Evolutionary conservation across 2,113 vertebrate species (phyloP).

Genomic region (Ammospiza nelsoni): DNA sequence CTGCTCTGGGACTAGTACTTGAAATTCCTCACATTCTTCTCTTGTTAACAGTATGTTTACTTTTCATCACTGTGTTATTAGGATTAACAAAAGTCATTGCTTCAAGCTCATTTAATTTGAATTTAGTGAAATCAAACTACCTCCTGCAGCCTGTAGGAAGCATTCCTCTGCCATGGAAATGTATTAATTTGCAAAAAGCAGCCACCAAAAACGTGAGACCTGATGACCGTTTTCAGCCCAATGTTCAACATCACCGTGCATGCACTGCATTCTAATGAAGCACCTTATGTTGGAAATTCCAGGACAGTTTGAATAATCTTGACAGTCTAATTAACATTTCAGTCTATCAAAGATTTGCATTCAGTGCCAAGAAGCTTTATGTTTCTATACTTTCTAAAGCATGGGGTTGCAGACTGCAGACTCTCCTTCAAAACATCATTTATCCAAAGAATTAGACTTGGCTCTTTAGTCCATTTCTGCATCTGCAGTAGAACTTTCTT

Average conservation of each 20-base stretch:
- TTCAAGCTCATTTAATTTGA: conserved; percentile 85
- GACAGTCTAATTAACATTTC: conserved; percentile 32
- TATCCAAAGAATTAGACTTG: background rate
- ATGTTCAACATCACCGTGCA: background rate
- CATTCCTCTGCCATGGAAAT: conserved; percentile 70
- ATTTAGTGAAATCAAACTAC: conserved; percentile 83
- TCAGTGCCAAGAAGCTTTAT: background rate
- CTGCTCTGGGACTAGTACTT: conserved; percentile 81
- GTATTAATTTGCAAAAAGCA: conserved; percentile 49
- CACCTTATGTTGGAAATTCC: conserved; percentile 26
- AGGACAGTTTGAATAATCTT: conserved; percentile 13
- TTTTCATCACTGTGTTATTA: conserved; percentile 85
- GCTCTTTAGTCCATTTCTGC: background rate
- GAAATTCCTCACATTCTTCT: conserved; percentile 91
- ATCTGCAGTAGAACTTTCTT: background rate
- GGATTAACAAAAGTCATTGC: conserved; percentile 86
- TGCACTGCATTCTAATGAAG: conserved; percentile 50
- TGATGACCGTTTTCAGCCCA: background rate
- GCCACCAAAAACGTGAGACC: background rate
- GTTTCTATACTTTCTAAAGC: background rate
- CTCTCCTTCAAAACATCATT: background rate
- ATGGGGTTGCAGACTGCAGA: background rate
- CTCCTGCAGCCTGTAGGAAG: conserved; percentile 71
- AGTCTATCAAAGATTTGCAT: background rate
- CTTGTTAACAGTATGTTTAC: conserved; percentile 84